Evolutionary conservation across 2,797 vertebrate species (phyloP), one percentile per base, ranked within the genome.

Genomic region (Sebastes nivosus): DNA sequence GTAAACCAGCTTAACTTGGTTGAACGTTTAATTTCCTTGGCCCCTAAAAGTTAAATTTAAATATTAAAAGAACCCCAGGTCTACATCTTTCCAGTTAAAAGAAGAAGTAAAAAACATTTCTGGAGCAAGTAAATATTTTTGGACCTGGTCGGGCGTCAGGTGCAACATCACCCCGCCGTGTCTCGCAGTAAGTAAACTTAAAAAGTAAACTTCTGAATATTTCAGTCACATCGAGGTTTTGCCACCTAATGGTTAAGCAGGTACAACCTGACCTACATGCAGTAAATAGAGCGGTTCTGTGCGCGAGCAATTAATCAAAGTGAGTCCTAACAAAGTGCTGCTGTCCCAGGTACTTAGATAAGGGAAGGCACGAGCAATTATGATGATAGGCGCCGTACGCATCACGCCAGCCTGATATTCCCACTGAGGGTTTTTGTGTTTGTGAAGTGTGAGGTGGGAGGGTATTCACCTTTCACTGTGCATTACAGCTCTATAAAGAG

Each of bases 261-360:
- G 93, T 83, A 94, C 91, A 92, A 77, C 34, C 70, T 92, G 92
- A 92, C 94, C 94, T 93, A 94, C 91, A 94, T 94, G 88, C 82
- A 63, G 88, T 80, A 95, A 95, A 86, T 91, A 87, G 91, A 94
- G 92, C 84, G 38, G 85, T 88, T 89, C 86, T 71, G 83, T 79
- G 85, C 77, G 87, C 80, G 71, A 46, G 88, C 87, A 80, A 94
- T 96, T 95, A 94, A 94, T 95, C 94, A 95, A 69, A 83, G 86
- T 74, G 89, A 94, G 89, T 52, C 54, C 52, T 77, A 88, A 93
- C 93, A 94, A 94, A 94, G 91, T 86, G 78, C 84, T 74, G 83
- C 85, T 81, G 89, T 93, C 89, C 81, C 50, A 25, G 52, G 72
- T 65, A 77, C 80, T 91, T 87, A 86, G 91, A 90, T 71, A 85